These are phyloP conservation scores for Acleris sparsana DNA, from an alignment of 2,888 invertebrate genomes.

Conservation along the genomic window DNA sequence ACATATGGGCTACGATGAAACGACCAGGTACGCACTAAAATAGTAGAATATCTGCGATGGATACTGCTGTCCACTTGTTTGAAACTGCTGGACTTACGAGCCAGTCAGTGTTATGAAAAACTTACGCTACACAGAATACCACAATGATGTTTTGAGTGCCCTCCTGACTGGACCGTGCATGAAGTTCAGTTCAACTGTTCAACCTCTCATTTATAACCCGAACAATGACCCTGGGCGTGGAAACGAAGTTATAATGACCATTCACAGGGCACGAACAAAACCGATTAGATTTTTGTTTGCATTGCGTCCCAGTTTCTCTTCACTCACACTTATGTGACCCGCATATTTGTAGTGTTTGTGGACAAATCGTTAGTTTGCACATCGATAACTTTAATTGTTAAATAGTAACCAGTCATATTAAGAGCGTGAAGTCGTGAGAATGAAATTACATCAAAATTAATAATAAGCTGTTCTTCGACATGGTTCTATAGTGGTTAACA, in stretches of 20 bases:
- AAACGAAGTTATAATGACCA: constrained; percentile 13
- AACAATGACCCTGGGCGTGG: constrained; percentile 17
- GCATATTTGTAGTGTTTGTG: neutral
- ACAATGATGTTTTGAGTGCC: constrained; percentile 3
- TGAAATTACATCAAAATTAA: no score
- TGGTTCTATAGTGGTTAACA: no score
- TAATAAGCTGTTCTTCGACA: no score
- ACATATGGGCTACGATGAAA: no score
- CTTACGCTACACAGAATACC: neutral
- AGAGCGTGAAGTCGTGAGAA: no score
- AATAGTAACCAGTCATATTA: no score
- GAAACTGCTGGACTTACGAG: no score
- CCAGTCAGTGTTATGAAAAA: neutral
- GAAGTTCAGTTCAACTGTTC: constrained; percentile 2
- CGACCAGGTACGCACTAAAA: no score
- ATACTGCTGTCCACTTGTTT: no score
- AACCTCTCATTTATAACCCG: neutral
- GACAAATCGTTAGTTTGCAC: no score
- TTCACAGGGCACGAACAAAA: neutral
- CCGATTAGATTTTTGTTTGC: constrained; percentile 1
- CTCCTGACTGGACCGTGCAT: neutral
- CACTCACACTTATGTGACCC: neutral
- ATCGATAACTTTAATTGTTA: no score
- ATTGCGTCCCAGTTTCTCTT: neutral
- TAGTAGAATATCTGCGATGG: no score